Conservation (phyloP, 2,888 invertebrate species). For the Notodonta ziczac region DNA sequence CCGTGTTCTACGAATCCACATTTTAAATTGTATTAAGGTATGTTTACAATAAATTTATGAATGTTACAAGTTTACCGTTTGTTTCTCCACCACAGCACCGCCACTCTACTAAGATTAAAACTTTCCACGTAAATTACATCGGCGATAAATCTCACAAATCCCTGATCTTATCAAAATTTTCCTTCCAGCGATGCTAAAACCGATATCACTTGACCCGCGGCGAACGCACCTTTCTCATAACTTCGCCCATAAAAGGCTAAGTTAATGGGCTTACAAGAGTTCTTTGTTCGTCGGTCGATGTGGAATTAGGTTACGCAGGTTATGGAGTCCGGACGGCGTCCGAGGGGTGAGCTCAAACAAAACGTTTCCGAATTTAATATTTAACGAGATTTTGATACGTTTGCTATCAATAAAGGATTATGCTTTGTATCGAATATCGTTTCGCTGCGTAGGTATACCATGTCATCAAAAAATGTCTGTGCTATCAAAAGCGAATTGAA, state of each 20-base stretch:
- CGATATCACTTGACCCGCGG: constrained; percentile 24
- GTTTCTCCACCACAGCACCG: constrained; percentile 6
- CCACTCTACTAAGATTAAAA: constrained; percentile 39
- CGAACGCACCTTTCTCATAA: constrained; percentile 20
- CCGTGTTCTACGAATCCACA: constrained; percentile 7
- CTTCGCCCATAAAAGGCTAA: constrained; percentile 19
- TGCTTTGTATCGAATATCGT: neutral
- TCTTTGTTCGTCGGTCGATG: constrained; percentile 22
- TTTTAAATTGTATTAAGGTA: constrained; percentile 33
- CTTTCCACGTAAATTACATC: constrained; percentile 43
- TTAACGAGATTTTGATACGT: constrained; percentile 9
- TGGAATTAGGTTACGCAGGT: constrained; percentile 24
- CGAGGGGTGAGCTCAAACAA: constrained; percentile 19
- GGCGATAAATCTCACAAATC: constrained; percentile 48
- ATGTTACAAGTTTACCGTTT: too few relatives aligned
- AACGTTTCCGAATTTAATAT: constrained; percentile 13
- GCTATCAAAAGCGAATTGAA: constrained; percentile 1
- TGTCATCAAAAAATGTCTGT: neutral
- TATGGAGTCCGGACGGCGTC: constrained; percentile 17
- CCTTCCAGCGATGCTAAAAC: constrained; percentile 31
- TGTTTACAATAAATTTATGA: neutral
- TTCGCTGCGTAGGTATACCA: neutral
- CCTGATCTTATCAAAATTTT: constrained; percentile 51
- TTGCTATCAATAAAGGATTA: constrained; percentile 5
- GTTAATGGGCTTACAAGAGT: constrained; percentile 26